Evolutionary conservation across 64 coral and sea anemone species (phyloP).

Genomic region (Pachyseris speciosa): DNA sequence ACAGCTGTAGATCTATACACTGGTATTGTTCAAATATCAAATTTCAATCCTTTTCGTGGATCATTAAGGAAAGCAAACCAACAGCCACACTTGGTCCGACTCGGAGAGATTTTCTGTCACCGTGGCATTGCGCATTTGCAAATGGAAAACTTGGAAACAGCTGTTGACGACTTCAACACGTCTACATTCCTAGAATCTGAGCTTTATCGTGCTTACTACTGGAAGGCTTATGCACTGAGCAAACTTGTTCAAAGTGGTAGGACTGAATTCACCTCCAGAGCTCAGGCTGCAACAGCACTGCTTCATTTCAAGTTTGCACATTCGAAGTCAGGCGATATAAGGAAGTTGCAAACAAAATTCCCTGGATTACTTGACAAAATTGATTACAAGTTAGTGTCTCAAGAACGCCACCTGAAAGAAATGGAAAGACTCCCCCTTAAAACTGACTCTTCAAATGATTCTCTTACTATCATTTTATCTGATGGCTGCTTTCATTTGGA

Average conservation of each 20-base stretch:
- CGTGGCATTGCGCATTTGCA: background rate
- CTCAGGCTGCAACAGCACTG: conserved; percentile 11
- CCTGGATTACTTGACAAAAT: background rate
- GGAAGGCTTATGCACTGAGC: conserved; percentile 42
- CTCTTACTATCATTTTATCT: background rate
- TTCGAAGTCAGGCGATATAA: background rate
- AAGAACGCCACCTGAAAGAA: background rate
- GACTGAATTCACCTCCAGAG: conserved; percentile 1
- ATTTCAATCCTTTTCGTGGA: background rate
- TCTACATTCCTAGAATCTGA: background rate
- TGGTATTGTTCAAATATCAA: background rate
- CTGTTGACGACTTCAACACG: conserved; percentile 21
- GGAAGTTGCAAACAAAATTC: background rate
- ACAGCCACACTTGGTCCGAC: background rate
- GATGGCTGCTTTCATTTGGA: background rate
- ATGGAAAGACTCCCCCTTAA: background rate
- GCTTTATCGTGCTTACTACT: background rate
- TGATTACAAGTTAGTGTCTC: background rate
- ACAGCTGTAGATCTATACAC: background rate
- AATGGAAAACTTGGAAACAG: background rate
- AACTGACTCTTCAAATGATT: background rate
- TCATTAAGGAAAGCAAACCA: background rate
- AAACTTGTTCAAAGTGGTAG: conserved; percentile 23
- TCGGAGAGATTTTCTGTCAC: background rate
- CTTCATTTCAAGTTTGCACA: background rate